Evolutionary conservation across 2,797 vertebrate species (phyloP).

Genomic region (Chelidonichthys spinosus): DNA sequence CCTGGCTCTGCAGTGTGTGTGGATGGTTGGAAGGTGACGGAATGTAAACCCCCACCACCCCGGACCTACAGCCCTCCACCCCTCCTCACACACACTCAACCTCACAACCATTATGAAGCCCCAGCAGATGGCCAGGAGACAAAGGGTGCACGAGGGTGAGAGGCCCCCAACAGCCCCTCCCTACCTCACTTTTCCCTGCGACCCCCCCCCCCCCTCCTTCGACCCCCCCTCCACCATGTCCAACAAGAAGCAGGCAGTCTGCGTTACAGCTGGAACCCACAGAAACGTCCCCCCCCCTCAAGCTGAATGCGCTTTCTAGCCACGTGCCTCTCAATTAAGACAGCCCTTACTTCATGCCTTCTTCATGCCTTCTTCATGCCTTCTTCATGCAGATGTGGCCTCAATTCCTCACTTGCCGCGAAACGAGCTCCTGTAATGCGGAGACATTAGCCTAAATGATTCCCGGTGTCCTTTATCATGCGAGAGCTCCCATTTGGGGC

Average conservation of each 20-base stretch:
- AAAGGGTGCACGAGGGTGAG: slow-evolving; percentile 69
- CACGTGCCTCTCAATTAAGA: slow-evolving; percentile 56
- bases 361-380: slow-evolving; percentile 29
- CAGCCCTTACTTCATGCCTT: slow-evolving; percentile 4
- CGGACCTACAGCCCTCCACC: background rate
- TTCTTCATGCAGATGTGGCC: slow-evolving; percentile 55
- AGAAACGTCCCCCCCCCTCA: background rate
- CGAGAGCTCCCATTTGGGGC: slow-evolving; percentile 48
- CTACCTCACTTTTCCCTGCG: slow-evolving; percentile 20
- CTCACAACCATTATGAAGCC: slow-evolving; percentile 59
- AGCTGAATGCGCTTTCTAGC: slow-evolving; percentile 6
- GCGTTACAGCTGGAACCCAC: slow-evolving; percentile 46
- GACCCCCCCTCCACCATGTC: slow-evolving; percentile 21
- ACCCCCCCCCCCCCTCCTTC: background rate
- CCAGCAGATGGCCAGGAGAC: slow-evolving; percentile 76
- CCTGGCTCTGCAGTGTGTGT: slow-evolving; percentile 28
- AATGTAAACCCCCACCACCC: slow-evolving; percentile 46
- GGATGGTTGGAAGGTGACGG: slow-evolving; percentile 66
- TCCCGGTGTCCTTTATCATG: slow-evolving; percentile 59
- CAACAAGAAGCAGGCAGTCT: slow-evolving; percentile 37
- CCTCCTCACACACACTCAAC: slow-evolving; percentile 28
- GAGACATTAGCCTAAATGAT: slow-evolving; percentile 68
- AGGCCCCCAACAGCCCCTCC: slow-evolving; percentile 20
- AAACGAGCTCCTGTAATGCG: slow-evolving; percentile 52
- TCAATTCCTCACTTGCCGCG: slow-evolving; percentile 21